A percentile compares a stretch with the other conserved stretches of the same genome.
Conservation (phyloP, 1,140 invertebrate genomes). For the Spodoptera litura region DNA sequence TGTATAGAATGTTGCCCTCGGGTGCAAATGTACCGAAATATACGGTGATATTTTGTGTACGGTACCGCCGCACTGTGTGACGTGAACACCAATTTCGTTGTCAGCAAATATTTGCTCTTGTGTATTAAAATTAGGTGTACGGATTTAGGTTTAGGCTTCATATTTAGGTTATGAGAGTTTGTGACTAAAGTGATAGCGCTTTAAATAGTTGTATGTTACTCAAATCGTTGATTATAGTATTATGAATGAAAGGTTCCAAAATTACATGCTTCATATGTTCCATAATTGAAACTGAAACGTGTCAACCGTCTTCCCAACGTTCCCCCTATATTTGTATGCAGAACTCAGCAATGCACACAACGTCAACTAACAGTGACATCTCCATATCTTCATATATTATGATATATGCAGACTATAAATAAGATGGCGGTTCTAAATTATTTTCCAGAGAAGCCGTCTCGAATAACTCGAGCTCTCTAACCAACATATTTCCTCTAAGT, state of each 20-base stretch:
- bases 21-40: conserved; percentile 46
- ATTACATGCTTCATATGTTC: no score
- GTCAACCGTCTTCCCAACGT: no score
- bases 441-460: conserved; percentile 23
- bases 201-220: neutral
- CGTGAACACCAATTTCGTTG: conserved; percentile 24
- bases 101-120: conserved; percentile 19
- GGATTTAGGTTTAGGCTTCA: conserved; percentile 23
- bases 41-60: conserved; percentile 44
- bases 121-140: conserved; percentile 40
- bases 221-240: no score
- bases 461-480: conserved; percentile 28
- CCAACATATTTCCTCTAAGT: conserved; percentile 38
- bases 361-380: conserved; percentile 28
- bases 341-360: conserved; percentile 43
- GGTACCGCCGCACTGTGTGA: conserved; percentile 8
- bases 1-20: conserved; percentile 56
- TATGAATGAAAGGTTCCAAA: no score
- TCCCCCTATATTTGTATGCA: conserved; percentile 7
- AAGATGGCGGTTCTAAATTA: conserved; percentile 38
- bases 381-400: conserved; percentile 35
- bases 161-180: conserved; percentile 27
- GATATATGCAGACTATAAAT: conserved; percentile 29
- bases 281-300: neutral
- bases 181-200: no score